These are phyloP conservation scores for Neogale vison DNA, from an alignment of 2,113 vertebrate species.

Conservation along the genomic window DNA sequence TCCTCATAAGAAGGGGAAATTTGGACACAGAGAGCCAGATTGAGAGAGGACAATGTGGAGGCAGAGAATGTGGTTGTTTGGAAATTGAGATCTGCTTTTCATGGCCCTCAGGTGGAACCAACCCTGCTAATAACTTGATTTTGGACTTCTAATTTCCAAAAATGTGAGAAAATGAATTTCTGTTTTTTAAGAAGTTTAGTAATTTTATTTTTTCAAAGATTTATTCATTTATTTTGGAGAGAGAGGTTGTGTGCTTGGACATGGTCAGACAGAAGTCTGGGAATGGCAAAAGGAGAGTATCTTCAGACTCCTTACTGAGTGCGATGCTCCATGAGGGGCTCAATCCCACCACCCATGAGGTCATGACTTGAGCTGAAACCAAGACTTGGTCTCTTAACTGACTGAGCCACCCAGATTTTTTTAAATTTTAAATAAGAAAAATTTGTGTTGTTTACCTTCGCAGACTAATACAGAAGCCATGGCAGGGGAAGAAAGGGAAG, in stretches of 20 bases:
- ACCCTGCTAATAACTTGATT: background rate
- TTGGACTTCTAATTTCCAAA: background rate
- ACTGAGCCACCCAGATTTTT: background rate
- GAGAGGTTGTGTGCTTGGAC: background rate
- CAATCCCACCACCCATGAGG: background rate
- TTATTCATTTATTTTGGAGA: background rate
- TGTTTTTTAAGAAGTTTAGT: background rate
- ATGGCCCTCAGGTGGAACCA: background rate
- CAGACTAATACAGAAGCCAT: background rate
- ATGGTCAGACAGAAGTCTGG: background rate
- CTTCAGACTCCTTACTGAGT: background rate
- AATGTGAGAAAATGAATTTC: background rate
- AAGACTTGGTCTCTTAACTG: background rate
- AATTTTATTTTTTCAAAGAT: background rate
- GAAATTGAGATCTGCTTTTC: background rate
- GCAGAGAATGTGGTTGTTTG: background rate
- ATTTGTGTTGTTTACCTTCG: background rate
- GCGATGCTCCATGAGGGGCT: fast-evolving
- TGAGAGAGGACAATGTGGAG: background rate
- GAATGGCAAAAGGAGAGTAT: background rate
- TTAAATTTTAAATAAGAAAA: background rate
- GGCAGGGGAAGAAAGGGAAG: background rate
- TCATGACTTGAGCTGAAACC: background rate
- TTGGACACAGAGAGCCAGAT: background rate
- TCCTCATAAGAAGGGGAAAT: background rate